Evolutionary conservation across 2,888 invertebrate genomes (phyloP), one percentile per base, ranked within the genome.

Genomic region (Spilosoma lubricipeda): DNA sequence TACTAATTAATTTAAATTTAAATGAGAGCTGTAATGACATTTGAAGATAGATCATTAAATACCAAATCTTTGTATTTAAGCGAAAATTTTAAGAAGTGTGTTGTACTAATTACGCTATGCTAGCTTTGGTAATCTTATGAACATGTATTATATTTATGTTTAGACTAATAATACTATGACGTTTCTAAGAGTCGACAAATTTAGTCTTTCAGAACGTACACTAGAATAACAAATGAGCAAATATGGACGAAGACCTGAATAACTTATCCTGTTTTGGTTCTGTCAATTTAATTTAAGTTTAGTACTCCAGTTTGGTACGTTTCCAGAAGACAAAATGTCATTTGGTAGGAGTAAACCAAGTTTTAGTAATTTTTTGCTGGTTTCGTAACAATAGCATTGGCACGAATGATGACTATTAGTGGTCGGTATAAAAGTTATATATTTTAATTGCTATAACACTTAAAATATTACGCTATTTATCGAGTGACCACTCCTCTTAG

Each of bases 381-480:
- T 56, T 56, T n/a, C 1, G 8, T 56, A 56, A 56, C 52, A 56
- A 56, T 1, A 56, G 11, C 8, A 56, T 56, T 56, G 52, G 52
- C 52, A 56, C n/a, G 3, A 56, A 56, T 85, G 80, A 82, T 87
- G 87, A 86, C 82, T 84, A 80, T 78, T 76, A 79, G 76, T 75
- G 75, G 77, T 77, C 73, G 76, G 73, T 74, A 79, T 79, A 83
- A 76, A 78, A 76, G 75, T 76, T 52, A 70, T 39, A 36, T 69
- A 71, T 42, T 39, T 70, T n/a, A 56, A 70, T 33, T 7, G 27
- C 27, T 65, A 66, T 70, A 76, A 76, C 74, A 77, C 82, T 82
- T 85, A 76, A 85, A 80, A 81, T 84, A 77, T 76, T 77, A 81
- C 76, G 82, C 75, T 70, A 78, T 71, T 83, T 78, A 83, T 77